Conservation (phyloP, 1,140 invertebrate genomes). For the Andrena cerasifolii region DNA sequence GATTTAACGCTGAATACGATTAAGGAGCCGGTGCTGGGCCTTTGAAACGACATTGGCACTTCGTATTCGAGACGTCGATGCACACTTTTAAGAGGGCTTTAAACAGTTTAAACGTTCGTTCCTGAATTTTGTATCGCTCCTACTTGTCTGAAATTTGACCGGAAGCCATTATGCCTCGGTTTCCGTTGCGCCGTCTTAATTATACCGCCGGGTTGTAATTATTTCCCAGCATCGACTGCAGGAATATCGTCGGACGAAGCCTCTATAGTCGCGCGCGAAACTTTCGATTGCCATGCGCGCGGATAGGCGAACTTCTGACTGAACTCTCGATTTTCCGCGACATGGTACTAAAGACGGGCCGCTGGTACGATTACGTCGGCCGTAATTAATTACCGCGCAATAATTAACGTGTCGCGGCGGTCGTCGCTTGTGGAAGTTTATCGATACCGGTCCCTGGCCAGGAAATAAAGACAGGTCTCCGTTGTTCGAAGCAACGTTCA, state of each 20-base stretch:
- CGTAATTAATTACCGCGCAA: slow-evolving; percentile 52
- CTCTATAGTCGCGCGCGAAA: neutral
- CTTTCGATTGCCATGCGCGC: neutral
- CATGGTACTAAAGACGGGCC: slow-evolving; percentile 1
- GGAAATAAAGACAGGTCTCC: neutral
- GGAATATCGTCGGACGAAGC: neutral
- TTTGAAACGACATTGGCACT: neutral
- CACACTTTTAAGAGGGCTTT: neutral
- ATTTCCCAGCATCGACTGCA: neutral
- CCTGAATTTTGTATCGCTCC: too few relatives aligned
- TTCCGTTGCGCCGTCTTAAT: too few relatives aligned
- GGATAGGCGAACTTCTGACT: neutral
- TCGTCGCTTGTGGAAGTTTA: neutral
- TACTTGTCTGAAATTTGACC: too few relatives aligned
- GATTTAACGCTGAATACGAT: neutral
- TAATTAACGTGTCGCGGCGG: slow-evolving; percentile 30
- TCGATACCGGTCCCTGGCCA: neutral
- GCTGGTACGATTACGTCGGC: slow-evolving; percentile 19
- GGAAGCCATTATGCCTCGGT: too few relatives aligned
- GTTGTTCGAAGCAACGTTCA: neutral
- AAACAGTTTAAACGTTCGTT: too few relatives aligned
- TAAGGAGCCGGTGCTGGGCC: neutral
- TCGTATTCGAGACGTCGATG: neutral
- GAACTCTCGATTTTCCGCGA: slow-evolving; percentile 13
- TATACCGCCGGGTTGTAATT: neutral